A percentile compares a stretch with the other conserved stretches of the same genome.
phyloP scores from a whole-genome alignment of 2,113 vertebrate species.

The Anguilla rostrata region DNA sequence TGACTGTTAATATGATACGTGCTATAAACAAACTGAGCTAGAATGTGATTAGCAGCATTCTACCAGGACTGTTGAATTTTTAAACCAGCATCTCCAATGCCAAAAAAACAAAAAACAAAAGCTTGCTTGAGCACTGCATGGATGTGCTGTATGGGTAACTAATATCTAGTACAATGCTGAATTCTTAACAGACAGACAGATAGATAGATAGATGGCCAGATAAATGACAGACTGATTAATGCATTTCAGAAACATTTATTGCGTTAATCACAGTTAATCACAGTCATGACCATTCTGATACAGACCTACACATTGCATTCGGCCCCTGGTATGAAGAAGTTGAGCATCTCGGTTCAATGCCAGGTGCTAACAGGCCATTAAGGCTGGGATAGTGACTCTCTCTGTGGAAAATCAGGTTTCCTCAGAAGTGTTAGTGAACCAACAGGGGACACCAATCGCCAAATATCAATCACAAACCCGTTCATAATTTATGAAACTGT shows the following conservation, averaged over 20 bases:
- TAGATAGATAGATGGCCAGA: constrained; percentile 7
- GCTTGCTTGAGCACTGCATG: no score
- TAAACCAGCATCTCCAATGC: no score
- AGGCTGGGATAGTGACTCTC: constrained; percentile 32
- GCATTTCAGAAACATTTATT: no score
- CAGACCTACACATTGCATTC: background rate
- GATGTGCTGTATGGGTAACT: background rate
- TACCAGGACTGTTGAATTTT: no score
- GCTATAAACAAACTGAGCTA: no score
- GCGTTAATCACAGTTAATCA: no score
- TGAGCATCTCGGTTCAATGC: constrained; percentile 32
- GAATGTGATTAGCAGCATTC: no score
- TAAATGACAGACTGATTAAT: no score
- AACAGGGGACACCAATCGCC: constrained; percentile 32
- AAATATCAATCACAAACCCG: constrained; percentile 33
- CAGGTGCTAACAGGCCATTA: constrained; percentile 42
- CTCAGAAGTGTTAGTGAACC: constrained; percentile 36
- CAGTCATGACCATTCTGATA: background rate
- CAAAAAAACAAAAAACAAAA: no score
- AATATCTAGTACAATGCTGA: background rate
- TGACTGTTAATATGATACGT: constrained; percentile 40
- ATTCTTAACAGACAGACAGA: background rate
- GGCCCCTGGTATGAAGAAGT: background rate
- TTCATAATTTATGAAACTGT: constrained; percentile 32
- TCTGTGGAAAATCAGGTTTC: constrained; percentile 40